Evolutionary conservation across 37 sponge, comb jelly and placozoan species (phyloP), one percentile per base, ranked within the genome.

Genomic region (Spongilla lacustris): DNA sequence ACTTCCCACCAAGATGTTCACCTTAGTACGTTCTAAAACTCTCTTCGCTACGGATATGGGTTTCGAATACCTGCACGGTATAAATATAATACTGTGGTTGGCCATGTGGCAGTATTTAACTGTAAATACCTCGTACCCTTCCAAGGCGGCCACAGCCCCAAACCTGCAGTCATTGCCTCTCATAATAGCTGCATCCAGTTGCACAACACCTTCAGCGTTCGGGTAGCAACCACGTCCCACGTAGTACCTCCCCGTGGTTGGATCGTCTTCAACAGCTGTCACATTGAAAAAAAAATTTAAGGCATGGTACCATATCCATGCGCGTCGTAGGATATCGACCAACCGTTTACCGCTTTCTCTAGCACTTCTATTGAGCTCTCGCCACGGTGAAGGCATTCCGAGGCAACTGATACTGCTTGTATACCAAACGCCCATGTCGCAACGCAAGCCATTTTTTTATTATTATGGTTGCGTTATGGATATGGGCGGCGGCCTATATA

Each of bases 161-260:
- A 94, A 70, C 0, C 73, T 22, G 38, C 84, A 89, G 76, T 94
- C 87, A 30, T 28, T 27, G 5, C 95, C 95, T 76, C 92, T 66
- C 95, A 94, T 94, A 17, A 94, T 29, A 73, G 92, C 95, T 49
- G 92, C 95, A 83, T 94, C 92, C 5, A 91, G 79, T 67, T 94
- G 95, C 34, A 91, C 86, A 46, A 89, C 73, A 14, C 95, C 95
- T 22, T 86, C 81, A 10, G 58, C 58, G 68, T 94, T 94, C 21
- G 95, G 95, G 81, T 91, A 91, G 67, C 83, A 89, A 6, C 95
- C 92, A 78, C 90, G 71, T 30, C 93, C 93, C 32, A 93, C 76
- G 30, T 50, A 88, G 75, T 89, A 93, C 1, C n/a, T 28, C 9
- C 93, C 93, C 66, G 93, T 93, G 25, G 24, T 73, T 4, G 86